Evolutionary conservation across 1,140 invertebrate species (phyloP).

Genomic region (Watersipora subatra): DNA sequence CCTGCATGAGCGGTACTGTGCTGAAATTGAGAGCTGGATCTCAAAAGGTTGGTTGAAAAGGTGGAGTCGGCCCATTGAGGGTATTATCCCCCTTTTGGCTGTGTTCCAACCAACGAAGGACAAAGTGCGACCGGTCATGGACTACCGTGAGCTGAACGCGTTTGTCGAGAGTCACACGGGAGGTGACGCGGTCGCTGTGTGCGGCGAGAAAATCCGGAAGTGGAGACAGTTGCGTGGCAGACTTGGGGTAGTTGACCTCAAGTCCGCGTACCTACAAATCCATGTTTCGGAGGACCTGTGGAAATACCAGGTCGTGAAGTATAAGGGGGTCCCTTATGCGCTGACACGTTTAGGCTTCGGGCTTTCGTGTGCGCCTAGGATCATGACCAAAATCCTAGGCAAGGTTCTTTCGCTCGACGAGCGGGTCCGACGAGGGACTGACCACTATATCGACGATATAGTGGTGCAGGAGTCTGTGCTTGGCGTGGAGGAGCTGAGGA

Average conservation of each 20-base stretch:
- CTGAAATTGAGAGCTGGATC: not conserved
- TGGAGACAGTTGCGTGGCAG: not conserved
- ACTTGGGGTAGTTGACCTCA: not conserved
- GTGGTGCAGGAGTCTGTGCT: slow-evolving; percentile 1
- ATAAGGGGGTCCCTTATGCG: not conserved
- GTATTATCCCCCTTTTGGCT: not conserved
- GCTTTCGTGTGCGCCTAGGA: not conserved
- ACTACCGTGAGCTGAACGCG: slow-evolving; percentile 2
- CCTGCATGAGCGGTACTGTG: not conserved
- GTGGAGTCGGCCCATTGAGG: not conserved
- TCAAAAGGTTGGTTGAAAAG: slow-evolving; percentile 1
- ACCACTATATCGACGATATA: slow-evolving; percentile 1
- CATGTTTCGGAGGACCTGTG: slow-evolving; percentile 1
- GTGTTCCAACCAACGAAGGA: slow-evolving; percentile 1
- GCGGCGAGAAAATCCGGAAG: not conserved
- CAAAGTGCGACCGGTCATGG: slow-evolving; percentile 2
- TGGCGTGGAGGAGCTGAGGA: not conserved
- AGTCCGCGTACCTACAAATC: slow-evolving; percentile 3
- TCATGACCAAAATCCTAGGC: not conserved
- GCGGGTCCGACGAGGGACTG: not conserved
- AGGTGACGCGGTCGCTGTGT: not conserved
- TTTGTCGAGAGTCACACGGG: not conserved
- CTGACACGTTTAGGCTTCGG: slow-evolving; percentile 4
- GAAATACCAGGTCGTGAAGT: slow-evolving; percentile 3
- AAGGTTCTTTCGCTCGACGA: not conserved